A percentile compares a stretch with the other conserved stretches of the same genome.
These are phyloP conservation scores for Donacobius atricapilla DNA, from an alignment of 2,113 vertebrate genomes.

Conservation along the genomic window DNA sequence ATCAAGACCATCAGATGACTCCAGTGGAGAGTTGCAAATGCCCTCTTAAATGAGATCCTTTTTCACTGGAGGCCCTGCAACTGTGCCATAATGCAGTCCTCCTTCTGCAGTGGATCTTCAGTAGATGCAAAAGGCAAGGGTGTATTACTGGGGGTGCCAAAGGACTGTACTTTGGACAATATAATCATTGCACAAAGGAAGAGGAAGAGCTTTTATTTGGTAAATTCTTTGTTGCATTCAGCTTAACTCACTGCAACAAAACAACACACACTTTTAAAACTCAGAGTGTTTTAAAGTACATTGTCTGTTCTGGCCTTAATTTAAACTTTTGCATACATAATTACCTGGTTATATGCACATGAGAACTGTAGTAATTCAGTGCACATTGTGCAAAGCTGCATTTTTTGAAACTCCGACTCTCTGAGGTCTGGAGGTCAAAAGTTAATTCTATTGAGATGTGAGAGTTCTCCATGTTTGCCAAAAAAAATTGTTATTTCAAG, in stretches of 20 bases:
- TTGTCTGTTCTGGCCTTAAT: neutral
- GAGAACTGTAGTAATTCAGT: neutral
- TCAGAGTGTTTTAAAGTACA: neutral
- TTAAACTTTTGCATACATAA: neutral
- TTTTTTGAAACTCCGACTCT: neutral
- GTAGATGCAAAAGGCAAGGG: neutral
- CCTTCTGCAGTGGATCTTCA: neutral
- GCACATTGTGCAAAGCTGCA: neutral
- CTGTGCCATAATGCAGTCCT: neutral
- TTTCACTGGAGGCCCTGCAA: neutral
- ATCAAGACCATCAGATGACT: neutral
- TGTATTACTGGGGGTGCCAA: neutral
- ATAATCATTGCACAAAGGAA: neutral
- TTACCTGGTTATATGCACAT: neutral
- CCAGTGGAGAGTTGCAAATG: neutral
- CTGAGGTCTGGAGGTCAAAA: constrained; percentile 38
- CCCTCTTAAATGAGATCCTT: neutral
- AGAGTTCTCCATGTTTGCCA: neutral
- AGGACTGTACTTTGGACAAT: neutral
- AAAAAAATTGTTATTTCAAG: constrained; percentile 30
- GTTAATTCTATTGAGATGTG: constrained; percentile 36
- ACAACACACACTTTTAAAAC: neutral
- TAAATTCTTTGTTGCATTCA: neutral
- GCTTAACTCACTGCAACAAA: neutral
- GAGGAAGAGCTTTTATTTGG: neutral